Percentiles rank a stretch among this genome's conserved stretches.
These are phyloP conservation scores for Scartelaos histophorus DNA, from an alignment of 2,113 vertebrate species.

Conservation along the genomic window DNA sequence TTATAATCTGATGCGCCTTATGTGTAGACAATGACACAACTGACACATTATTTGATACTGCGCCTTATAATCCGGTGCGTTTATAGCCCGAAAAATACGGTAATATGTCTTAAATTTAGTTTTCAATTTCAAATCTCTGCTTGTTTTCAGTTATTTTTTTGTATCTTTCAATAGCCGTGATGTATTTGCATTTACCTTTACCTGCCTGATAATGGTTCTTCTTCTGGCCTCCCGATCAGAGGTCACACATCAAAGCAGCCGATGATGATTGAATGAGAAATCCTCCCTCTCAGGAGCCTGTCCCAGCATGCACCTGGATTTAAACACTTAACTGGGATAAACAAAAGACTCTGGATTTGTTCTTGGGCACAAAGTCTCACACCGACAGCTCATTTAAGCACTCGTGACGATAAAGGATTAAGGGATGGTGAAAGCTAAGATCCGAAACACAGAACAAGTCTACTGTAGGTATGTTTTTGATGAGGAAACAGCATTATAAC, in stretches of 20 bases:
- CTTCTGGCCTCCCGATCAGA: conserved; percentile 47
- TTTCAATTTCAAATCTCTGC: no score
- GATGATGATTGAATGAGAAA: conserved; percentile 64
- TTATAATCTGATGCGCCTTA: no score
- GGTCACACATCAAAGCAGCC: conserved; percentile 69
- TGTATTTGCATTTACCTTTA: neutral
- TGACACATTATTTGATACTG: no score
- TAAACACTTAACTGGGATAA: conserved; percentile 58
- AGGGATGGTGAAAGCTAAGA: neutral
- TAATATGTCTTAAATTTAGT: no score
- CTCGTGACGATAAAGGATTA: neutral
- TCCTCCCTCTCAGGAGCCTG: conserved; percentile 55
- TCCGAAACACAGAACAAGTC: neutral
- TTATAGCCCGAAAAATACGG: no score
- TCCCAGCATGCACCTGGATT: conserved; percentile 64
- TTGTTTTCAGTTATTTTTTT: no score
- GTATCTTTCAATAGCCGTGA: neutral
- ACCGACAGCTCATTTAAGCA: neutral
- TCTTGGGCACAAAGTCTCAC: conserved; percentile 15
- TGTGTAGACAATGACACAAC: no score
- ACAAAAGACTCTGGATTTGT: conserved; percentile 45
- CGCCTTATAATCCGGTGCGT: no score
- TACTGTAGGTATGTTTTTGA: no score
- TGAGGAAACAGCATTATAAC: no score
- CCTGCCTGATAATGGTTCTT: conserved; percentile 42